Percentiles rank a stretch among this genome's conserved stretches.
These are phyloP conservation scores for Phyllopteryx taeniolatus DNA, from an alignment of 2,113 vertebrate species.

Conservation along the genomic window DNA sequence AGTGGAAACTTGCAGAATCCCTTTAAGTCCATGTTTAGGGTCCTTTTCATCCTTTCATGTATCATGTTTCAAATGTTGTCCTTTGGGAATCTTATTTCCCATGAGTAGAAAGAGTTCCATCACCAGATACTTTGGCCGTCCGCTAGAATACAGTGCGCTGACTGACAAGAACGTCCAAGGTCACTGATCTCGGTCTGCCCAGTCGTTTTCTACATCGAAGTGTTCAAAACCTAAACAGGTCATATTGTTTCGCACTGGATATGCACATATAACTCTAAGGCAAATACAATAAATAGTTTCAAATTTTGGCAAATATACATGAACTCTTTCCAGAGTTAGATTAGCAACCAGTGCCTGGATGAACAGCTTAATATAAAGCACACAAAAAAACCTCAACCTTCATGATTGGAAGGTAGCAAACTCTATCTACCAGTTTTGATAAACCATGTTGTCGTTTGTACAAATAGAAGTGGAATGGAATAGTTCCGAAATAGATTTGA, in stretches of 20 bases:
- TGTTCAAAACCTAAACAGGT: neutral
- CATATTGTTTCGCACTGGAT: neutral
- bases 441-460: neutral
- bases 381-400: neutral
- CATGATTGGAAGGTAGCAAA: neutral
- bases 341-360: slow-evolving; percentile 1
- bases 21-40: slow-evolving; percentile 25
- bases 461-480: neutral
- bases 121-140: slow-evolving; percentile 43
- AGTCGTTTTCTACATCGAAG: neutral
- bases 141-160: slow-evolving; percentile 34
- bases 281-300: slow-evolving; percentile 9
- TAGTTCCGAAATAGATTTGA: neutral
- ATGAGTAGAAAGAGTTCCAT: slow-evolving; percentile 20
- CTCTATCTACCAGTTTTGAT: neutral
- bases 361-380: neutral
- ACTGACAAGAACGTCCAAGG: slow-evolving; percentile 18
- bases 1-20: slow-evolving; percentile 19
- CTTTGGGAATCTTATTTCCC: slow-evolving; percentile 31
- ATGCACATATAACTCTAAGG: slow-evolving; percentile 1
- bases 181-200: slow-evolving; percentile 12
- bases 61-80: slow-evolving; percentile 16
- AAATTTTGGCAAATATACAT: slow-evolving; percentile 5
- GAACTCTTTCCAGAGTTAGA: neutral
- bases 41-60: slow-evolving; percentile 17